Base-by-base conservation (phyloP, 2,888 invertebrate species). In the Sinopyrophorus schimmeli region DNA sequence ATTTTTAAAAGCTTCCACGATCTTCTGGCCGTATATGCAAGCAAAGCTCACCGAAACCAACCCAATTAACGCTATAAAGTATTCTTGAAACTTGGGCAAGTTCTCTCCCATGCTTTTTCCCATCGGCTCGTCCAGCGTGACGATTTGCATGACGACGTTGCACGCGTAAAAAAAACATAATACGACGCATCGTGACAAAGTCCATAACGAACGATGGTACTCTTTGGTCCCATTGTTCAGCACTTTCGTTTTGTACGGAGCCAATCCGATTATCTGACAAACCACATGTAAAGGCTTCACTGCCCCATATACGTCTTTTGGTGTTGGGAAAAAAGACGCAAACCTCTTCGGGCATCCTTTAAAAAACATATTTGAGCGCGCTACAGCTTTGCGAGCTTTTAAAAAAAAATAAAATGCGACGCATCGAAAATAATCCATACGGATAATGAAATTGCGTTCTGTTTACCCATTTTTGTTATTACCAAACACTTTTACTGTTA, bases 11-110 rank as follows among this genome's bases (percentile, higher is more conserved):
- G 55, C 55, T 18, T 54, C 37, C 9, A 62, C 47, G 1, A 64
- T 46, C 43, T 61, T 62, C 16, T 50, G 41, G 3, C 58, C 59
- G 37, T 58, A 60, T 11, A 64, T 41, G 18, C 53, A 51, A 6
- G 52, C 55, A 12, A 55, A 57, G 12, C 57, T 23, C 3, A 63
- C 15, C 7, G 30, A 43, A 10, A 23, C 23, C n/a, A 49, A 9
- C 3, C 16, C 7, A 23, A 43, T 57, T 10, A 50, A 41, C 0
- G 58, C 52, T n/a, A 60, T 23, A 20, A 59, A 56, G 26, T 55
- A 47, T 26, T 60, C 56, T 35, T 59, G 55, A 14, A 57, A 47
- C 40, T 52, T 53, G 10, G 50, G 43, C 41, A 62, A 31, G 4
- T 49, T 56, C 9, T 53, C 21, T 12, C 43, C 48, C 18, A 59